Percentiles rank a stretch among this genome's conserved stretches.
These are phyloP conservation scores for Cyprinodon tularosa DNA, from an alignment of 2,113 vertebrate genomes.

Conservation along the genomic window DNA sequence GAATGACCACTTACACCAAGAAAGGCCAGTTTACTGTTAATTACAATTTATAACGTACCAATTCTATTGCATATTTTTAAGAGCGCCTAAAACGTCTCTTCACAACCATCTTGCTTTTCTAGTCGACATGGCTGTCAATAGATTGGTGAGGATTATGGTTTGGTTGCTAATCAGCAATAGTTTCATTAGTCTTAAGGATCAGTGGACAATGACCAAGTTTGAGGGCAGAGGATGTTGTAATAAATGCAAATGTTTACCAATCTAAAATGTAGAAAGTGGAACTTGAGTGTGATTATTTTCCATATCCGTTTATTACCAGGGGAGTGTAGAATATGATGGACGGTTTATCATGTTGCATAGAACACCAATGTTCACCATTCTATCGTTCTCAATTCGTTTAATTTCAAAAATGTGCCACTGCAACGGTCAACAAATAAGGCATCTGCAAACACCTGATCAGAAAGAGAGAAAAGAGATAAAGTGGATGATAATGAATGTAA, in stretches of 20 bases:
- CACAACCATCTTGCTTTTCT: neutral
- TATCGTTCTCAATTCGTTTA: neutral
- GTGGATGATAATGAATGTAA: too few relatives aligned
- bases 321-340: neutral
- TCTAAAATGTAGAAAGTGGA: neutral
- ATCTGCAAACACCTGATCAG: neutral
- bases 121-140: neutral
- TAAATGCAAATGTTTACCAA: neutral
- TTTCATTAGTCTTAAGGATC: slow-evolving; percentile 13
- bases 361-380: neutral
- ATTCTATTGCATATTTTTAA: neutral
- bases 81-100: neutral
- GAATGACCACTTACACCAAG: neutral
- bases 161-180: neutral
- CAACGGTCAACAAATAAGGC: neutral
- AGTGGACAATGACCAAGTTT: neutral
- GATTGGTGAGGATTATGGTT: neutral
- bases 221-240: neutral
- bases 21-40: too few relatives aligned
- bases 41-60: too few relatives aligned
- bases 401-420: neutral
- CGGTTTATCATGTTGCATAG: neutral
- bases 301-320: neutral
- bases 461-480: neutral
- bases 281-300: neutral